Evolutionary conservation across 2,888 invertebrate genomes (phyloP).

Genomic region (Trichopria drosophilae): DNA sequence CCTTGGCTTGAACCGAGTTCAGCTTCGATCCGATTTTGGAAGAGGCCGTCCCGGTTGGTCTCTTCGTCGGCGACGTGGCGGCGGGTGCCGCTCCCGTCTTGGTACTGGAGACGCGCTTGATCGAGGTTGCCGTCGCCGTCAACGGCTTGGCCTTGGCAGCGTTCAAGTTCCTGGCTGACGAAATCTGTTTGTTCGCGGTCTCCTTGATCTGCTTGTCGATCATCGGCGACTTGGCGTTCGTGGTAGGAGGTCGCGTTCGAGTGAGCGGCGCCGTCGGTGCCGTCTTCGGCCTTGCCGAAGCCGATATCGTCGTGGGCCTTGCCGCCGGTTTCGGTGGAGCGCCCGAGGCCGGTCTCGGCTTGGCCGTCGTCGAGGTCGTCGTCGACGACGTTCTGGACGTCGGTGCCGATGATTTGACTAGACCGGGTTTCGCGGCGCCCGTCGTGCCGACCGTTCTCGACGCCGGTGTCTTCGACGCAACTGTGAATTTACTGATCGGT

Average conservation of each 20-base stretch:
- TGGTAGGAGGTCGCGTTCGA: slow-evolving; percentile 24
- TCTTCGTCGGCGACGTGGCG: slow-evolving; percentile 41
- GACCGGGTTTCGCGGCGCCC: slow-evolving; percentile 32
- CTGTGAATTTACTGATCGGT: slow-evolving; percentile 39
- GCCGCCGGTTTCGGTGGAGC: slow-evolving; percentile 28
- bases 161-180: slow-evolving; percentile 60
- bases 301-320: slow-evolving; percentile 44
- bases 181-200: slow-evolving; percentile 70
- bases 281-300: slow-evolving; percentile 46
- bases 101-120: slow-evolving; percentile 37
- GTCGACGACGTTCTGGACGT: slow-evolving; percentile 42
- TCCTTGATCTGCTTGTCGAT: slow-evolving; percentile 70
- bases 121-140: slow-evolving; percentile 29
- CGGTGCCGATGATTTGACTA: slow-evolving; percentile 36
- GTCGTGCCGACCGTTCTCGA: slow-evolving; percentile 24
- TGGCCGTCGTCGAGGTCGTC: slow-evolving; percentile 37
- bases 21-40: slow-evolving; percentile 34
- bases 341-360: slow-evolving; percentile 32
- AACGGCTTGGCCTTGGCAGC: slow-evolving; percentile 32
- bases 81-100: slow-evolving; percentile 28
- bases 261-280: slow-evolving; percentile 42
- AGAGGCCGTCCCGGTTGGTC: slow-evolving; percentile 35
- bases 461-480: slow-evolving; percentile 33
- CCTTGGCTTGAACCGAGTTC: slow-evolving; percentile 18
- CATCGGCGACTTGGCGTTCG: slow-evolving; percentile 43